Conservation (phyloP, 2,113 vertebrate species). For the Caretta caretta region DNA sequence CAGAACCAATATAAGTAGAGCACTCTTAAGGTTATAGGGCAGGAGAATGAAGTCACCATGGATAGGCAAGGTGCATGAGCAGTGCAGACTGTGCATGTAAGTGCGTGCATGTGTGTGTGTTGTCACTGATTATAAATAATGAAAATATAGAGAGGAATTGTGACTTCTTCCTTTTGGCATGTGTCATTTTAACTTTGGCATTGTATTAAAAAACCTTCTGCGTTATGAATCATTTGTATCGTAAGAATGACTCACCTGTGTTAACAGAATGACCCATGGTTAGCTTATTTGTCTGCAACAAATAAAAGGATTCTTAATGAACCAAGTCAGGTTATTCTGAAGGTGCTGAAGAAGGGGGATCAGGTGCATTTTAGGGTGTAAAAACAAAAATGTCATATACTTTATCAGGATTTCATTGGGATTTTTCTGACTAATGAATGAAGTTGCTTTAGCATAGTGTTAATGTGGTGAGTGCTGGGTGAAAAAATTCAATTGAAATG, state of each 20-base stretch:
- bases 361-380: constrained; percentile 49
- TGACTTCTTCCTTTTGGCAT: constrained; percentile 44
- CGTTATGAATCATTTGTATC: constrained; percentile 46
- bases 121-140: constrained; percentile 28
- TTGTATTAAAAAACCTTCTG: constrained; percentile 41
- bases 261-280: constrained; percentile 61
- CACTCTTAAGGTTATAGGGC: background rate
- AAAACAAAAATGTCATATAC: constrained; percentile 23
- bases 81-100: rapidly evolving
- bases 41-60: background rate
- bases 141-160: constrained; percentile 31
- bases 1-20: background rate
- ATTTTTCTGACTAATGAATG: constrained; percentile 69
- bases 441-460: constrained; percentile 68
- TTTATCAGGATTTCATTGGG: constrained; percentile 57
- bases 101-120: rapidly evolving
- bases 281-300: constrained; percentile 63
- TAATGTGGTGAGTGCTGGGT: constrained; percentile 60
- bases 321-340: constrained; percentile 63
- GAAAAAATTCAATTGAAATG: constrained; percentile 68
- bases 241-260: constrained; percentile 42
- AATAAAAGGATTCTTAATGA: constrained; percentile 64
- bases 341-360: constrained; percentile 37
- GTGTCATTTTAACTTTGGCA: background rate
- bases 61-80: rapidly evolving